Evolutionary conservation across 2,888 invertebrate genomes (phyloP), one percentile per base, ranked within the genome.

Genomic region (Augochlorella aurata): DNA sequence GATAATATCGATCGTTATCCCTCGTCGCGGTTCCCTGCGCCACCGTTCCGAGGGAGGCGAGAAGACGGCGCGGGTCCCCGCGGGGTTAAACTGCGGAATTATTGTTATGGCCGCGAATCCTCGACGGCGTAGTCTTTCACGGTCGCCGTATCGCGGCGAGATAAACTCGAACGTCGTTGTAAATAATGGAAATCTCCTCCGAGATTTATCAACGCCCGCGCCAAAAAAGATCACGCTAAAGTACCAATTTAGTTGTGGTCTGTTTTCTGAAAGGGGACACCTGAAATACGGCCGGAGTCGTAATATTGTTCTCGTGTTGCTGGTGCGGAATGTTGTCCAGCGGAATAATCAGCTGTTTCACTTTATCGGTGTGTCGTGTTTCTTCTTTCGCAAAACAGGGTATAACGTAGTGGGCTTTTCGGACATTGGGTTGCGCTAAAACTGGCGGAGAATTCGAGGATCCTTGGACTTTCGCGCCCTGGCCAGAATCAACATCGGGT

Each of bases 11-110:
- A 67, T 67, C 67, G 67, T 67, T 67, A 67, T 69, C n/a, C 45
- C n/a, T 75, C 24, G 50, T 29, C n/a, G n/a, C 63, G 63, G 44
- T 24, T 50, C 44, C 16, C 16, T 14, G 24, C 24, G 14, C 12
- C 24, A 9, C 12, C 10, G 61, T n/a, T 50, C 29, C 63, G 54
- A 63, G 38, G 14, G 65, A 47, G 49, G 47, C 24, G 54, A 63
- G 63, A 67, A n/a, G 70, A 75, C 52, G 52, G 50, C n/a, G 69
- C 38, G 21, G 73, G 66, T 61, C 63, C 78, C 70, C 45, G 75
- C 50, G 67, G 83, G 83, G 83, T 75, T 83, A 84, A 84, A 80
- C 83, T 75, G 77, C 75, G 80, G 77, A 84, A 84, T 84, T 84
- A 85, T 84, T 79, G 85, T 85, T 84, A 82, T 71, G 78, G 74